Conservation (phyloP, 2,113 vertebrate genomes). For the Stercorarius parasiticus region DNA sequence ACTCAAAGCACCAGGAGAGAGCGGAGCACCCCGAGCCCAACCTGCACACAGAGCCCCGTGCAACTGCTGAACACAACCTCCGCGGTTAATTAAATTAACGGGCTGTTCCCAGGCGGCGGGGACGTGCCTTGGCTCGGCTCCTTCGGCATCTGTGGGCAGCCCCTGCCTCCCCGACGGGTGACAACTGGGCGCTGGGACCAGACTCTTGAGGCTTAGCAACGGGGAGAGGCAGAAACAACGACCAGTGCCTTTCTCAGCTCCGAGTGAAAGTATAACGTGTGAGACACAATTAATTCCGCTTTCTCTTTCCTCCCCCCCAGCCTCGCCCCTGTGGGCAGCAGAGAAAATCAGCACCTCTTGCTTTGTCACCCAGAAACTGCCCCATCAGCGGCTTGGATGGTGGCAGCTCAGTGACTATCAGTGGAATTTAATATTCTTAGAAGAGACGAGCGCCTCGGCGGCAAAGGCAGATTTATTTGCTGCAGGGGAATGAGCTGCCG, state of each 20-base stretch:
- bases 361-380: not conserved
- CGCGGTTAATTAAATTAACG: fast-evolving
- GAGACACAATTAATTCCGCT: not conserved
- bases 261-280: fast-evolving
- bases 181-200: not conserved
- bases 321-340: fast-evolving
- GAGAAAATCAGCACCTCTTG: not conserved
- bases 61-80: not conserved
- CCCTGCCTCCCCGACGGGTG: not conserved
- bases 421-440: not conserved
- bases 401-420: not conserved
- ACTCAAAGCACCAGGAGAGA: not conserved
- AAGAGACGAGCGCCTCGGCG: fast-evolving
- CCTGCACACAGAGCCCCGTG: not conserved
- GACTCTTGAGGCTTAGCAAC: not conserved
- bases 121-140: not conserved
- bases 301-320: not conserved
- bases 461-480: not conserved
- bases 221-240: not conserved
- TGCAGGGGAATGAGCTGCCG: not conserved
- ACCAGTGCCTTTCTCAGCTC: not conserved
- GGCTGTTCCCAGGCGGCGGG: not conserved
- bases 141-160: not conserved
- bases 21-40: fast-evolving
- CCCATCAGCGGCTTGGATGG: not conserved